Base-by-base conservation (phyloP, 64 coral and sea anemone species). In the Dendrophyllia cribrosa region DNA sequence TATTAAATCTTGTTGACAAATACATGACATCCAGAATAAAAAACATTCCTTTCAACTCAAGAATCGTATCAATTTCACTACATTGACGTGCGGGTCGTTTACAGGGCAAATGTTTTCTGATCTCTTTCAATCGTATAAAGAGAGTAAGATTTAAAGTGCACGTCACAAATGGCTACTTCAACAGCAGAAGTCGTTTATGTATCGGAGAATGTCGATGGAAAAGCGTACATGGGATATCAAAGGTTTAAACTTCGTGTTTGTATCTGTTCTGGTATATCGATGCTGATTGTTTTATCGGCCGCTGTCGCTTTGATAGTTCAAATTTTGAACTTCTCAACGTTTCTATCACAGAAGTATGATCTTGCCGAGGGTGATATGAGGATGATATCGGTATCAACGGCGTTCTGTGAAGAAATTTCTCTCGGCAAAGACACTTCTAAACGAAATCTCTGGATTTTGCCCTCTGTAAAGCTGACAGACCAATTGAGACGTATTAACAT, bases 321-420 rank as follows among this genome's bases (percentile, higher is more conserved):
- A 76, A 92, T 97, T 75, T 88, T 87, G 20, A 94, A 97, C 71
- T 94, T 89, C 55, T 97, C 95, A 51, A 68, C 61, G n/a, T 69
- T 94, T 60, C 93, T 97, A 23, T 93, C 95, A 0, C 72, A 88
- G 58, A 91, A 25, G 3, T 97, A 97, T 84, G 92, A 94, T 23
- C 88, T 97, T 66, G 92, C 80, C 24, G 92, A 97, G 68, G 91
- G 92, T 4, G 95, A 97, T 21, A 97, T 97, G 92, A 89, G 88
- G 65, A 59, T 90, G 65, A 86, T 97, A 4, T 85, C 87, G 16
- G 92, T 97, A 86, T 97, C 95, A 26, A 97, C 95, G 0, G 58
- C 89, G 56, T 97, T 97, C 47, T 97, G 95, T 69, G 92, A 91
- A 72, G 95, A 93, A 73, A 91, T 97, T 52, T 88, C 87, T 15